phyloP scores from a whole-genome alignment of 1,140 invertebrate species.

The Listronotus oregonensis region DNA sequence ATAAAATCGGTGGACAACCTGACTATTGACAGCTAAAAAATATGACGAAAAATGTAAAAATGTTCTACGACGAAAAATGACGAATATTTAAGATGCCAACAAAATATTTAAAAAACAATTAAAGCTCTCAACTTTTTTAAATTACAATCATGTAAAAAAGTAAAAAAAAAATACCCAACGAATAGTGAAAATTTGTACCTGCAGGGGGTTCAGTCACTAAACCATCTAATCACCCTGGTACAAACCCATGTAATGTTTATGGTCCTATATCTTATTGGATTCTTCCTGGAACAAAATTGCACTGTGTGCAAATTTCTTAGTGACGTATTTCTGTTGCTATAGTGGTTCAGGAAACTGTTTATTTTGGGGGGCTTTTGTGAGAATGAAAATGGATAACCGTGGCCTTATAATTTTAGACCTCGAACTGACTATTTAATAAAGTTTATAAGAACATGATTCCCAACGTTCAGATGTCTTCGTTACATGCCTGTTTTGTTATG shows the following conservation, averaged over 20 bases:
- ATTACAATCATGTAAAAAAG: neutral
- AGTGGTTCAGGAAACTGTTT: constrained; percentile 93
- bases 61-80: constrained; percentile 5
- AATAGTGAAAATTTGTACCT: constrained; percentile 77
- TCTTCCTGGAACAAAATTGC: constrained; percentile 94
- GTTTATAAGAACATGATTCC: constrained; percentile 3
- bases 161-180: neutral
- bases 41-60: neutral
- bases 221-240: constrained; percentile 90
- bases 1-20: too few relatives aligned
- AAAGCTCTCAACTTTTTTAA: neutral
- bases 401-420: neutral
- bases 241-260: constrained; percentile 98
- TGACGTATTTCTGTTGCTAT: constrained; percentile 92
- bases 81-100: neutral
- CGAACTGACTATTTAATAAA: constrained; percentile 10
- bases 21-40: too few relatives aligned
- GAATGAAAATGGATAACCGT: constrained; percentile 62
- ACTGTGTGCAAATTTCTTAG: constrained; percentile 93
- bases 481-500: constrained; percentile 7
- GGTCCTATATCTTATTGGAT: constrained; percentile 89
- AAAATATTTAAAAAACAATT: neutral
- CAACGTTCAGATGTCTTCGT: neutral
- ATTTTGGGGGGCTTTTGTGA: constrained; percentile 84
- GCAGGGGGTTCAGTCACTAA: constrained; percentile 96